These are phyloP conservation scores for Pollenia angustigena DNA, from an alignment of 2,888 invertebrate species.

Conservation along the genomic window DNA sequence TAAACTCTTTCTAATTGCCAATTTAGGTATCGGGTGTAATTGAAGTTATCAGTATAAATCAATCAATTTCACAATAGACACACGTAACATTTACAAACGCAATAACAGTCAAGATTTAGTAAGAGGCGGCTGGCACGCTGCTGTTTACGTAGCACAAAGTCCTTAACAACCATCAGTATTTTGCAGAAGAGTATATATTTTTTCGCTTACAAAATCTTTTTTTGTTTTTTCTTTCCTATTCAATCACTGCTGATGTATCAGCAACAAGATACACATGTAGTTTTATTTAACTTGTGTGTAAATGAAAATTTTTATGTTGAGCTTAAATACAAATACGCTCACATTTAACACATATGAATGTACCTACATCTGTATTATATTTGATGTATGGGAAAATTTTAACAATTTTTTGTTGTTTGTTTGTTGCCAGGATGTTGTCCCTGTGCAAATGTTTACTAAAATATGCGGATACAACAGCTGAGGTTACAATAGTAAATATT, in stretches of 20 bases:
- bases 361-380: constrained; percentile 16
- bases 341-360: neutral
- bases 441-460: constrained; percentile 70
- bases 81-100: constrained; percentile 7
- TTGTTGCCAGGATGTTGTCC: constrained; percentile 61
- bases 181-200: constrained; percentile 9
- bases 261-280: constrained; percentile 49
- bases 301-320: constrained; percentile 40
- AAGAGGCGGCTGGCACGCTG: neutral
- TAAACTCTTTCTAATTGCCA: neutral
- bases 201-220: constrained; percentile 18
- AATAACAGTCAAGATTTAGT: neutral
- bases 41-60: constrained; percentile 47
- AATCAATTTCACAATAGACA: constrained; percentile 43
- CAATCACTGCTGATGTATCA: constrained; percentile 50
- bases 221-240: constrained; percentile 47
- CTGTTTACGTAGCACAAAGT: constrained; percentile 15
- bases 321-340: constrained; percentile 26
- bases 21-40: neutral
- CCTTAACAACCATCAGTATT: constrained; percentile 10
- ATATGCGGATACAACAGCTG: constrained; percentile 73
- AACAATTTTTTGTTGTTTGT: constrained; percentile 30
- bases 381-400: constrained; percentile 67
- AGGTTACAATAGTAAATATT: constrained; percentile 73
- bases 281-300: constrained; percentile 53